These are phyloP conservation scores for Rhinogobio ventralis DNA, from an alignment of 2,797 vertebrate genomes.

Conservation along the genomic window DNA sequence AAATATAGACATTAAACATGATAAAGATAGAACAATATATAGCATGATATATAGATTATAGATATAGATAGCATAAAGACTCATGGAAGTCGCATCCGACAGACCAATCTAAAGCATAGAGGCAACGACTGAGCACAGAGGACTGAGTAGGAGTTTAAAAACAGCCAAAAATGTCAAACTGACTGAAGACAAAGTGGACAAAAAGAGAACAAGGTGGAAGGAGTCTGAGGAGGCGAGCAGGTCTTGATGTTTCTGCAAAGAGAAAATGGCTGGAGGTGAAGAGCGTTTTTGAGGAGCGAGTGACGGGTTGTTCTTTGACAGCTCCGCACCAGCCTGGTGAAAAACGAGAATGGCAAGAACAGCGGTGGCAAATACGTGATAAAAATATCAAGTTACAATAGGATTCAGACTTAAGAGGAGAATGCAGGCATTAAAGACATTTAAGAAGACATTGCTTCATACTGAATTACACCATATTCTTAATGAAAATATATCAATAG, in stretches of 20 bases:
- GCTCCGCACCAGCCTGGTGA: conserved; percentile 16
- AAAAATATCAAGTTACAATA: conserved; percentile 16
- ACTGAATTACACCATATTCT: background rate
- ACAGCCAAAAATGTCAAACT: conserved; percentile 2
- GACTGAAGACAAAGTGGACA: conserved; percentile 24
- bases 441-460: background rate
- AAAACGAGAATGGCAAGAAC: conserved; percentile 28
- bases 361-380: conserved; percentile 14
- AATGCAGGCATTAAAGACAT: background rate
- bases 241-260: conserved; percentile 28
- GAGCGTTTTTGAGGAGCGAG: conserved; percentile 1
- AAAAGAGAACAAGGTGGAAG: conserved; percentile 25
- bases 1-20: background rate
- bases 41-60: background rate
- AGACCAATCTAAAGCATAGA: conserved; percentile 1
- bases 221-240: background rate
- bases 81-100: background rate
- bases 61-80: background rate
- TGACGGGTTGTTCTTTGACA: conserved; percentile 42
- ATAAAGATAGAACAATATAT: background rate
- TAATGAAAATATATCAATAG: background rate
- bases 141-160: conserved; percentile 18
- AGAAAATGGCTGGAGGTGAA: conserved; percentile 31
- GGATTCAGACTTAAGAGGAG: background rate
- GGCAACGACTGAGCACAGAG: background rate